Evolutionary conservation across 2,797 vertebrate species (phyloP).

Genomic region (Varecia variegata): DNA sequence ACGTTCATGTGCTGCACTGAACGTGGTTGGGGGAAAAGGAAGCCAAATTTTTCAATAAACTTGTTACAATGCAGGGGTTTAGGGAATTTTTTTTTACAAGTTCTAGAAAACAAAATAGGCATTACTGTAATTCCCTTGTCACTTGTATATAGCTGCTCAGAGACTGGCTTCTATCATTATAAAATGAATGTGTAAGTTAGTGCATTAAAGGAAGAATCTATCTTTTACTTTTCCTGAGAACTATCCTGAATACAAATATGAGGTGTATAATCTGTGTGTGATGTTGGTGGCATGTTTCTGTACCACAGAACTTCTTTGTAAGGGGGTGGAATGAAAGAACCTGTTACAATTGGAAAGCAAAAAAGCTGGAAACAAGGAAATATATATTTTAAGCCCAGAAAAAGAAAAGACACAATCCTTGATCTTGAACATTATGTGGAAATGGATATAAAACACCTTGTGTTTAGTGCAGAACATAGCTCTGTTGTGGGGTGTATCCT

Average conservation of each 20-base stretch:
- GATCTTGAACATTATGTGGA: not conserved
- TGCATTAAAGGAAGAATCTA: not conserved
- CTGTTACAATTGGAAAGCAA: not conserved
- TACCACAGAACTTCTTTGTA: not conserved
- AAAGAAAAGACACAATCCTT: not conserved
- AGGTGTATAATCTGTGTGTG: not conserved
- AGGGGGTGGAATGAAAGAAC: not conserved
- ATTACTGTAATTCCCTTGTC: not conserved
- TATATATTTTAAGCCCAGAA: not conserved
- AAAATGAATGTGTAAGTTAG: not conserved
- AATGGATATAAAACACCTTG: not conserved
- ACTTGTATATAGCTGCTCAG: not conserved
- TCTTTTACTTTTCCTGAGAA: not conserved
- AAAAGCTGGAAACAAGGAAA: conserved; percentile 21
- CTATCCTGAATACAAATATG: not conserved
- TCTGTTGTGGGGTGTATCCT: not conserved
- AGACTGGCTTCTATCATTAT: not conserved
- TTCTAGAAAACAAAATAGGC: conserved; percentile 1
- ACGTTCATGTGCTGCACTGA: not conserved
- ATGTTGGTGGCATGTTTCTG: not conserved
- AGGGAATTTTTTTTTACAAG: not conserved
- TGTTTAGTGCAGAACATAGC: not conserved
- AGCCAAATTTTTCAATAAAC: conserved; percentile 40
- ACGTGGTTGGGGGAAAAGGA: not conserved
- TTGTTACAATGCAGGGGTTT: not conserved